Percentiles rank a stretch among this genome's conserved stretches.
phyloP scores from a whole-genome alignment of 2,113 vertebrate genomes.

The Mionectes macconnelli region DNA sequence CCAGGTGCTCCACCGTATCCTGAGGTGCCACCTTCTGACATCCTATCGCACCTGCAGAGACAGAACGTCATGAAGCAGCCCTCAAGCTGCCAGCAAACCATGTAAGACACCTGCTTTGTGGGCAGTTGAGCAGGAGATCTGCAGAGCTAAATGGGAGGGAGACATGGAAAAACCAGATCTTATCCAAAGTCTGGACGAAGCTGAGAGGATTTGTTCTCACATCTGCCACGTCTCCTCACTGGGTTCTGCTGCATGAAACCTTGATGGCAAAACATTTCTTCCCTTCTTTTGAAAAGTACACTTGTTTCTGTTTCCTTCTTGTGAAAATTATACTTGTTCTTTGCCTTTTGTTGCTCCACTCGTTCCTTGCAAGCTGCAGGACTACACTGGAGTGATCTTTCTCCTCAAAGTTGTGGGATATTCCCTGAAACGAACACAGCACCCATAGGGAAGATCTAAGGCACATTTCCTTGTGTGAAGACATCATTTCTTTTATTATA shows the following conservation, averaged over 20 bases:
- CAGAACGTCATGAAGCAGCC: conserved; percentile 86
- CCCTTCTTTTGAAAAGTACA: neutral
- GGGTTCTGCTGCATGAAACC: neutral
- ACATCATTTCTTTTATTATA: neutral
- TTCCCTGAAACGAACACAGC: neutral
- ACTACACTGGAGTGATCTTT: neutral
- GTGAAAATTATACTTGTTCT: neutral
- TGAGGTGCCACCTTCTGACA: conserved; percentile 81
- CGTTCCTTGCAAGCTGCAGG: neutral
- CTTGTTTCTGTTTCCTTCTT: neutral
- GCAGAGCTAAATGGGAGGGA: neutral
- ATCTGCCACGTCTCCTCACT: neutral
- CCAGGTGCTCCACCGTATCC: conserved; percentile 91
- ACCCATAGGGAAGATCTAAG: neutral
- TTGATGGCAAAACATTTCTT: neutral
- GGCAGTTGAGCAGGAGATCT: neutral
- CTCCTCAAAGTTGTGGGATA: neutral
- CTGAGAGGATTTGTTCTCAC: neutral
- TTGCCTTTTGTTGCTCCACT: neutral
- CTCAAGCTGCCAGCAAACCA: conserved; percentile 77
- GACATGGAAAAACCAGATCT: neutral
- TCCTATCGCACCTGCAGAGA: conserved; percentile 86
- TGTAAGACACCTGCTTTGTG: conserved; percentile 74
- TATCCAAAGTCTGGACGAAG: neutral
- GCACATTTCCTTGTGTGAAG: neutral